These are phyloP conservation scores for Eremobia ochroleuca DNA, from an alignment of 2,888 invertebrate genomes.

Conservation along the genomic window DNA sequence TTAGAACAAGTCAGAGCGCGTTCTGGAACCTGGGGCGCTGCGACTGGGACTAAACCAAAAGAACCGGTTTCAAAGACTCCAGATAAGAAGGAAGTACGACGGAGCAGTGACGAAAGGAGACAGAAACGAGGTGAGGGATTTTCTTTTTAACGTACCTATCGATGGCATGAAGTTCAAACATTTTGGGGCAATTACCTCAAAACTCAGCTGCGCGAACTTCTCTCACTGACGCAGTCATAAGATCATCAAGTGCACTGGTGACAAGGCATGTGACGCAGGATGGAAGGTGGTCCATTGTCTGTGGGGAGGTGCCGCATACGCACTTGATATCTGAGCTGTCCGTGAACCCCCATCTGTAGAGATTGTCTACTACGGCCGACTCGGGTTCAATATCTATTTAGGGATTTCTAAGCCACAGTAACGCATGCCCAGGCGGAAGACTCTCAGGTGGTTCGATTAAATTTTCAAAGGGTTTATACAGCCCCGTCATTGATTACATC, in stretches of 20 bases:
- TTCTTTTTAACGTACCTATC: background rate
- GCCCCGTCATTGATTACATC: background rate
- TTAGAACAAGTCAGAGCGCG: conserved; percentile 86
- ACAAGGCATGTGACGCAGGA: no score
- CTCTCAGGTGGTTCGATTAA: background rate
- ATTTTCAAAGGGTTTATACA: background rate
- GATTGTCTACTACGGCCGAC: background rate
- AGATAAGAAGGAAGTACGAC: conserved; percentile 77
- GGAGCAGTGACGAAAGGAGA: conserved; percentile 82
- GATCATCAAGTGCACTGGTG: no score
- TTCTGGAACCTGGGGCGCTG: conserved; percentile 92
- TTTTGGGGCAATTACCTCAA: no score
- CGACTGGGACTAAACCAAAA: conserved; percentile 77
- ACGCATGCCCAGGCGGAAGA: no score
- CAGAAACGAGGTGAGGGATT: conserved; percentile 83
- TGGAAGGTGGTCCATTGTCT: background rate
- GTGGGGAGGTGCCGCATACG: background rate
- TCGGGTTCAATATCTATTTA: background rate
- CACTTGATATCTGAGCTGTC: background rate
- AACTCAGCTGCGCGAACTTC: no score
- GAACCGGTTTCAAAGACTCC: conserved; percentile 69
- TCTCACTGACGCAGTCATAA: no score
- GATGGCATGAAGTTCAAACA: background rate
- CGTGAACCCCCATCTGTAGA: background rate
- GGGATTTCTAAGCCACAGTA: background rate